These are phyloP conservation scores for Scatophagus argus DNA, from an alignment of 2,113 vertebrate genomes.

Conservation along the genomic window DNA sequence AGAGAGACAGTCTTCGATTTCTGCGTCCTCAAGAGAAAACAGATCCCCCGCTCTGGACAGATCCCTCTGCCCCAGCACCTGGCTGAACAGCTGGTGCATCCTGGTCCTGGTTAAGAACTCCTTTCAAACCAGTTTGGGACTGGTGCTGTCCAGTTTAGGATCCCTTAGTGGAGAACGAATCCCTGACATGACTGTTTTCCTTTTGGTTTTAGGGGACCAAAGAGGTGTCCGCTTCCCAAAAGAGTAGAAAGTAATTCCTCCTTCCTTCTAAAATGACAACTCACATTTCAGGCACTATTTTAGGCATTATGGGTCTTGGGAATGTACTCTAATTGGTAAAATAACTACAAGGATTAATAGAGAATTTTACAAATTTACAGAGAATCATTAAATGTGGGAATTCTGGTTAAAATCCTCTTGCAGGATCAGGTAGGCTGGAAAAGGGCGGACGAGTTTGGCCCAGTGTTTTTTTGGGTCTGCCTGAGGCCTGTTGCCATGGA, in stretches of 20 bases:
- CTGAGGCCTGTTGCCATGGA: conserved; percentile 68
- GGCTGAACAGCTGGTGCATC: conserved; percentile 95
- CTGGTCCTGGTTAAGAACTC: conserved; percentile 46
- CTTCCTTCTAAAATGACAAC: background rate
- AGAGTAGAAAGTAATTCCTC: background rate
- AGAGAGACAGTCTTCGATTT: conserved; percentile 93
- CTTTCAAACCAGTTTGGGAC: conserved; percentile 38
- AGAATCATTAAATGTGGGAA: background rate
- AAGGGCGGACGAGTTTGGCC: background rate
- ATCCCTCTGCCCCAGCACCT: conserved; percentile 93
- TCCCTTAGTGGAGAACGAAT: conserved; percentile 8
- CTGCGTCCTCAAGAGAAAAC: conserved; percentile 93
- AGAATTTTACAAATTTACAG: background rate
- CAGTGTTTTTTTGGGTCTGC: conserved; percentile 52
- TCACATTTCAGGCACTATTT: conserved; percentile 1
- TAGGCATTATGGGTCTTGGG: background rate
- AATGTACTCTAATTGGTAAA: background rate
- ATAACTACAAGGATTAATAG: background rate
- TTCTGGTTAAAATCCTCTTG: conserved; percentile 18
- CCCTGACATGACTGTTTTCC: conserved; percentile 36
- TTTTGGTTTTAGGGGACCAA: background rate
- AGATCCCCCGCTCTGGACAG: conserved; percentile 95
- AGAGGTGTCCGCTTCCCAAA: background rate
- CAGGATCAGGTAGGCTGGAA: conserved; percentile 44
- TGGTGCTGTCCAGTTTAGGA: conserved; percentile 25